phyloP scores from a whole-genome alignment of 2,888 invertebrate species.

The Pherbina coryleti region DNA sequence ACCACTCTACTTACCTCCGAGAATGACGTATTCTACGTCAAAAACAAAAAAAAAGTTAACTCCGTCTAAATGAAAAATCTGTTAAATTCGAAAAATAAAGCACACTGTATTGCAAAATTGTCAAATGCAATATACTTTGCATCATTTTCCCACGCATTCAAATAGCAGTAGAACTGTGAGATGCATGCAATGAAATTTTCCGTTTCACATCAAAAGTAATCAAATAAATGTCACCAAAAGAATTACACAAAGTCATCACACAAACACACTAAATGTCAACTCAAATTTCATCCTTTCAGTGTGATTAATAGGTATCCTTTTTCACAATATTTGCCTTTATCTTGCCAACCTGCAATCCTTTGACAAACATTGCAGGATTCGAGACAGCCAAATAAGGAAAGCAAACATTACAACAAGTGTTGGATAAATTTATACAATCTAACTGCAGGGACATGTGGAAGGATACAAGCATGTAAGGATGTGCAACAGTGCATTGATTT shows the following conservation, averaged over 20 bases:
- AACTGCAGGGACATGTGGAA: conserved; percentile 4
- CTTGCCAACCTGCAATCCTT: conserved; percentile 33
- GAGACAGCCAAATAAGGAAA: background rate
- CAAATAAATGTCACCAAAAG: background rate
- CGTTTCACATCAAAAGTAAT: background rate
- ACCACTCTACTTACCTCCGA: too few species aligned
- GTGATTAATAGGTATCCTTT: conserved; percentile 3
- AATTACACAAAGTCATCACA: background rate
- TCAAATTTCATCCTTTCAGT: conserved; percentile 15
- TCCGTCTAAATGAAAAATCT: too few species aligned
- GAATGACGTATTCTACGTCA: too few species aligned
- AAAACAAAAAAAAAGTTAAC: too few species aligned
- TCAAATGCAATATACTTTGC: too few species aligned
- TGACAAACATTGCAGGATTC: background rate
- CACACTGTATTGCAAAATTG: too few species aligned
- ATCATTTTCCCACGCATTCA: too few species aligned
- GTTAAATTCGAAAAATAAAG: too few species aligned
- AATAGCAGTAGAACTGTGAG: background rate
- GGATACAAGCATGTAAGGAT: conserved; percentile 13
- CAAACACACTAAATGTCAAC: background rate
- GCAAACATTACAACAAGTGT: conserved; percentile 19
- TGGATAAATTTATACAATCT: conserved; percentile 28
- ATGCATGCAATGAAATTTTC: background rate
- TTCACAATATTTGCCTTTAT: background rate
- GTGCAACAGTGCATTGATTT: conserved; percentile 2